phyloP scores from a whole-genome alignment of 2,797 vertebrate genomes.

The Galagoides demidoff region DNA sequence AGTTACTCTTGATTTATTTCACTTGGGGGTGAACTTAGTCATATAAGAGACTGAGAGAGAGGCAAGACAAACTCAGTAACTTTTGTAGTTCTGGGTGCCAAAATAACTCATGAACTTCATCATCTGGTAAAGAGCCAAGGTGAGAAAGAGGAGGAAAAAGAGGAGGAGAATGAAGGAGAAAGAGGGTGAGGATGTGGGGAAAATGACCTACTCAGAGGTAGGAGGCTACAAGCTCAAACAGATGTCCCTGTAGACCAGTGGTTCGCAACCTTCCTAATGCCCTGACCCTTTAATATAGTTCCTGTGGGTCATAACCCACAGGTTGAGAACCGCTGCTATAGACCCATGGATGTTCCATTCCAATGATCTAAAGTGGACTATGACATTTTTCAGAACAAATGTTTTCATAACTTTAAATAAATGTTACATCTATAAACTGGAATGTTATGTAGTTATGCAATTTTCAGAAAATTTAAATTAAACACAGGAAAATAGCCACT shows the following conservation, averaged over 20 bases:
- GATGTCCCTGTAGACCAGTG: not conserved
- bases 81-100: not conserved
- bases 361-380: not conserved
- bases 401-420: not conserved
- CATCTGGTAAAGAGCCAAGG: not conserved
- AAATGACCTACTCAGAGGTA: not conserved
- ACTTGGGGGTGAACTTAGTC: not conserved
- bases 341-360: not conserved
- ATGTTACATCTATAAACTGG: not conserved
- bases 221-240: not conserved
- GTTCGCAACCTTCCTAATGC: too few species aligned
- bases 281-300: too few species aligned
- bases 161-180: not conserved
- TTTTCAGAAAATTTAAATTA: slow-evolving; percentile 1
- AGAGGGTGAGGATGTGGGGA: not conserved
- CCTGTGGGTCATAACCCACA: too few species aligned
- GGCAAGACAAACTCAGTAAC: not conserved
- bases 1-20: not conserved
- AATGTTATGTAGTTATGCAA: not conserved
- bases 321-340: too few species aligned
- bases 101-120: not conserved
- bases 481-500: not conserved
- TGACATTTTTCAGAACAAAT: not conserved
- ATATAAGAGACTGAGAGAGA: not conserved
- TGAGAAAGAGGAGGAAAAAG: not conserved